Evolutionary conservation across 2,888 invertebrate genomes (phyloP).

Genomic region (Melolontha melolontha): DNA sequence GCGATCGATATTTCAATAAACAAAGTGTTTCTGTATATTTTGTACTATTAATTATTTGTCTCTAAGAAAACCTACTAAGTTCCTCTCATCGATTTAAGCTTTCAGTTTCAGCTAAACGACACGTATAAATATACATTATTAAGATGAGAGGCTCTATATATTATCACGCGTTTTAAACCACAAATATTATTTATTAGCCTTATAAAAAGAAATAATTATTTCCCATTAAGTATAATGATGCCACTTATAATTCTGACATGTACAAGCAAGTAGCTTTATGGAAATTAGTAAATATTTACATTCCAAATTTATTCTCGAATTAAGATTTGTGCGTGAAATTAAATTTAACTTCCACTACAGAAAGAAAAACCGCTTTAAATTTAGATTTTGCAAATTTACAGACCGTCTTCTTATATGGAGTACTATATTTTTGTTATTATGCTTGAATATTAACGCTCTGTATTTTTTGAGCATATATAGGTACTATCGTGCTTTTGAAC

Average conservation of each 20-base stretch:
- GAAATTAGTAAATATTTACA: slow-evolving; percentile 46
- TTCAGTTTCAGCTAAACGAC: slow-evolving; percentile 8
- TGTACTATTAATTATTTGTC: no score
- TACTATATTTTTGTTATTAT: neutral
- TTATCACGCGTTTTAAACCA: slow-evolving; percentile 30
- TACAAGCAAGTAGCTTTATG: slow-evolving; percentile 44
- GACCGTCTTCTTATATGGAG: neutral
- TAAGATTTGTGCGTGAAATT: slow-evolving; percentile 40
- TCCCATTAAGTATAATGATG: slow-evolving; percentile 43
- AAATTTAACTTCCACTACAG: slow-evolving; percentile 21
- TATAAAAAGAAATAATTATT: slow-evolving; percentile 46
- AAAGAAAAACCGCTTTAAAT: slow-evolving; percentile 4
- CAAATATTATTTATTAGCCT: slow-evolving; percentile 42
- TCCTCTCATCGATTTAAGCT: slow-evolving; percentile 16
- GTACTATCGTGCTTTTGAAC: no score
- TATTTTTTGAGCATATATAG: no score
- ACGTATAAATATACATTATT: slow-evolving; percentile 21
- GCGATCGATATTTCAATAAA: no score
- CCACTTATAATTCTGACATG: slow-evolving; percentile 42
- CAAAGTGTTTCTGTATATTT: no score
- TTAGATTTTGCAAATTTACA: slow-evolving; percentile 16
- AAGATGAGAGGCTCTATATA: slow-evolving; percentile 17
- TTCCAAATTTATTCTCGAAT: slow-evolving; percentile 43
- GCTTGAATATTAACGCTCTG: no score
- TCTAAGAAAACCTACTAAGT: neutral